Evolutionary conservation across 2,113 vertebrate genomes (phyloP).

Genomic region (Hemiprocne comata): DNA sequence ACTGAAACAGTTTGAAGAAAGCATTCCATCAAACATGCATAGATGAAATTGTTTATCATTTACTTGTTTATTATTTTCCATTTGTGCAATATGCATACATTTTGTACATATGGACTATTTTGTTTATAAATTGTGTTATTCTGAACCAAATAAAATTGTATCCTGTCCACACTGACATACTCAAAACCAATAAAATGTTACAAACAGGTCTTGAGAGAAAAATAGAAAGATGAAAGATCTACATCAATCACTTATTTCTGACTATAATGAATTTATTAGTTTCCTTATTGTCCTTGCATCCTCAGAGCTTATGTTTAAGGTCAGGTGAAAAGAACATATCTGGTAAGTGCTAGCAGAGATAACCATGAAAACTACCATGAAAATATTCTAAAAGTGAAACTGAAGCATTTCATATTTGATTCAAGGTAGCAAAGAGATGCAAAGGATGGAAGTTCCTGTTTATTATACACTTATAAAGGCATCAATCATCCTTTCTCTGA

Average conservation of each 20-base stretch:
- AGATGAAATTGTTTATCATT: constrained; percentile 30
- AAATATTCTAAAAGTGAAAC: constrained; percentile 2
- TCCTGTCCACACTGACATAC: neutral
- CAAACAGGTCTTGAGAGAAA: neutral
- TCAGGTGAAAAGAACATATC: neutral
- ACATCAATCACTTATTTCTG: neutral
- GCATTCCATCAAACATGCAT: neutral
- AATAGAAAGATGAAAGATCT: neutral
- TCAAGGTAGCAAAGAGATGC: constrained; percentile 13
- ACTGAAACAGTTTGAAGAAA: constrained; percentile 21
- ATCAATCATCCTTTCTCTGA: constrained; percentile 41
- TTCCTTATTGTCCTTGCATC: neutral
- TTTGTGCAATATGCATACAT: neutral
- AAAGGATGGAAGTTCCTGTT: constrained; percentile 4
- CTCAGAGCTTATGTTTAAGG: neutral
- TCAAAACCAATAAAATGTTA: neutral
- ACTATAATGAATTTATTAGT: neutral
- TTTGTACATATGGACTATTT: constrained; percentile 10
- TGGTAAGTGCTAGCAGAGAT: neutral
- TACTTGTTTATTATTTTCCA: neutral
- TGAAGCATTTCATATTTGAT: constrained; percentile 53
- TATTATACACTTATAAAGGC: constrained; percentile 27
- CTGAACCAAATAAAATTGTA: neutral
- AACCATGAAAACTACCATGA: neutral
- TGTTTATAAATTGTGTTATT: constrained; percentile 37